Conservation (phyloP, 1,140 invertebrate species). For the Vanessa tameamea region DNA sequence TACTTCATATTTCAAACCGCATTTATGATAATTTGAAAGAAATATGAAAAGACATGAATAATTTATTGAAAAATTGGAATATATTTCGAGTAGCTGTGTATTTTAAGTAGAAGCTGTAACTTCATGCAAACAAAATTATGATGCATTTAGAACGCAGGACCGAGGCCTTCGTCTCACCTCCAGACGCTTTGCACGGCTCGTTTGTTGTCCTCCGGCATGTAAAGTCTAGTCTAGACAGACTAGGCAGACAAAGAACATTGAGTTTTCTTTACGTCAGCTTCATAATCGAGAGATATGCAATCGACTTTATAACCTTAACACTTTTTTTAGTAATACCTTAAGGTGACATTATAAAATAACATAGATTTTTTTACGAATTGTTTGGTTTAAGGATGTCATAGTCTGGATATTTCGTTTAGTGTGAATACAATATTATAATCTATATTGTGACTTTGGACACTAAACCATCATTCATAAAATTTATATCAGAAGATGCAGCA, state of each 20-base stretch:
- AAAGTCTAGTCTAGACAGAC: slow-evolving; percentile 52
- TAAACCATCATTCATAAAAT: no score
- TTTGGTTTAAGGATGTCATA: background rate
- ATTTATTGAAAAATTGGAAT: no score
- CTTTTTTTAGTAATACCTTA: background rate
- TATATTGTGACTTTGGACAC: no score
- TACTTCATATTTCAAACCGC: no score
- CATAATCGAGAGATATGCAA: slow-evolving; percentile 24
- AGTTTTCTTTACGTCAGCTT: slow-evolving; percentile 37
- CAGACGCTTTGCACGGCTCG: slow-evolving; percentile 61
- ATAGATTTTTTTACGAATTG: background rate
- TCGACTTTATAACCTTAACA: background rate
- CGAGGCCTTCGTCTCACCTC: slow-evolving; percentile 68
- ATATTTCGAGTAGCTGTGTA: background rate
- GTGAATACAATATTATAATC: no score
- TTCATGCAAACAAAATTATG: slow-evolving; percentile 37
- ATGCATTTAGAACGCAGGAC: slow-evolving; percentile 57
- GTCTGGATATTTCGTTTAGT: no score
- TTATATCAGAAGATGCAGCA: no score
- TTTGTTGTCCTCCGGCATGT: slow-evolving; percentile 58
- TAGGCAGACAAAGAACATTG: slow-evolving; percentile 48
- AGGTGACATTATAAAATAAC: background rate
- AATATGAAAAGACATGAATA: no score
- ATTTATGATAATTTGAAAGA: no score
- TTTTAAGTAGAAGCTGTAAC: background rate